Evolutionary conservation across 1,140 invertebrate species (phyloP), one percentile per base, ranked within the genome.

Genomic region (Caerostris darwini): DNA sequence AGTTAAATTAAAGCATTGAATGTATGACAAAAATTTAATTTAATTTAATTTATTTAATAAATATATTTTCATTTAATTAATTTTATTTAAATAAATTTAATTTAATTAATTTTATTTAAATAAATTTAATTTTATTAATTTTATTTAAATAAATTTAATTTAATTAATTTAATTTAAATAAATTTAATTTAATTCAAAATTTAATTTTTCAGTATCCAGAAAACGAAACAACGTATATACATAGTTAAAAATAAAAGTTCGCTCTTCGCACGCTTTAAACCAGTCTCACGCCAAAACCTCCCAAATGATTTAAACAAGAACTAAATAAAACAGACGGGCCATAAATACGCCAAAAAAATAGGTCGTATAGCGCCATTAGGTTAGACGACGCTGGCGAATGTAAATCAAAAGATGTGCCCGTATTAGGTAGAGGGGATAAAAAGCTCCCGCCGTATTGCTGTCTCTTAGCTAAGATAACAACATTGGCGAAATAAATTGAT

Each of bases 401-500:
- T 92, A 67, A 92, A 92, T 92, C 90, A 92, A 85, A 92, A 83
- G 57, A 85, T 56, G 58, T 17, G 57, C 10, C 34, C 14, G 81
- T 69, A 83, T 85, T 92, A 85, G n/a, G 81, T 34, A 67, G 56
- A 67, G 17, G 50, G 12, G 69, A 54, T 85, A 92, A 92, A 92
- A 85, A 59, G 34, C 34, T 81, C 34, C 19, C 54, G n/a, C n/a
- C 58, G 7, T 14, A 56, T 14, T 10, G 17, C 14, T n/a, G 88
- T 14, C 34, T 90, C 14, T 90, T 71, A 69, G 14, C 10, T 53
- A 6, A 71, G 54, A 10, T 50, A 90, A 59, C 88, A 90, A 77
- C 88, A 19, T 90, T 81, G 90, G 12, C 90, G 58, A 69, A 91
- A 82, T 81, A 92, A 92, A 92, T 92, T 92, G 90, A 92, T 92